These are phyloP conservation scores for Oreohelix idahoensis DNA, from an alignment of 1,140 invertebrate species.

Conservation along the genomic window DNA sequence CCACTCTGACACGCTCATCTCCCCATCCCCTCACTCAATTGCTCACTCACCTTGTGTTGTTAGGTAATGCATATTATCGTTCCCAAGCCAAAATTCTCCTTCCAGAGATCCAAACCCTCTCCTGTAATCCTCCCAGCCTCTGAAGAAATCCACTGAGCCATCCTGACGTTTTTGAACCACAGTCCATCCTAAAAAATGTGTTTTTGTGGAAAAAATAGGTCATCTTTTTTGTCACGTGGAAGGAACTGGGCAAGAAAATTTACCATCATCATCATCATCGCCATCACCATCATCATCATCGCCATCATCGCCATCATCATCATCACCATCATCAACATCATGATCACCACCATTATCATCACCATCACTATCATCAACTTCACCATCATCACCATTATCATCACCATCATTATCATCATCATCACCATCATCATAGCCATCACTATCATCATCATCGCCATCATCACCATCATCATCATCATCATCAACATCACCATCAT, in stretches of 20 bases:
- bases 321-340: not conserved
- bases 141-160: slow-evolving; percentile 80
- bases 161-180: slow-evolving; percentile 87
- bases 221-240: too few species aligned
- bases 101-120: slow-evolving; percentile 77
- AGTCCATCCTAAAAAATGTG: slow-evolving; percentile 81
- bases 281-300: too few species aligned
- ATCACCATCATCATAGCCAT: not conserved
- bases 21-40: not conserved
- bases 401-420: not conserved
- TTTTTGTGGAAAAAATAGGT: too few species aligned
- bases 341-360: not conserved
- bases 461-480: not conserved
- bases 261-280: too few species aligned
- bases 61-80: slow-evolving; percentile 77
- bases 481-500: not conserved
- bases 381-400: not conserved
- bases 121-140: slow-evolving; percentile 78
- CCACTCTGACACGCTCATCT: not conserved
- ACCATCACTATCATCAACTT: not conserved
- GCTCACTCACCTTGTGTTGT: slow-evolving; percentile 68
- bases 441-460: not conserved
- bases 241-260: too few species aligned
- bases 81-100: slow-evolving; percentile 80
- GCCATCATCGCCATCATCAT: not conserved